phyloP scores from a whole-genome alignment of 1,140 invertebrate genomes.

The Glomeris maerens region DNA sequence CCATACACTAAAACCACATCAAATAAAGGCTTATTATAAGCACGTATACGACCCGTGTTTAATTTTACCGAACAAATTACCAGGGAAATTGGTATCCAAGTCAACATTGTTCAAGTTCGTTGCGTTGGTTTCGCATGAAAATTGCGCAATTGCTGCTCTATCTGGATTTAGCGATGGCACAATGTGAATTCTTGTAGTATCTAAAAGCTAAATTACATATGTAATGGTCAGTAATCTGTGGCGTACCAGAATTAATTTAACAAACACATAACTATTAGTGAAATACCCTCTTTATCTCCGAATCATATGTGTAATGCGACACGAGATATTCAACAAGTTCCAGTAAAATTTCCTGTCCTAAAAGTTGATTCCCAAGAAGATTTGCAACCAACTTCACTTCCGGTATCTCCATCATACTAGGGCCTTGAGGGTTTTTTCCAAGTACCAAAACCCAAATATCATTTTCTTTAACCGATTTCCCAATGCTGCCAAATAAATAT shows the following conservation, averaged over 20 bases:
- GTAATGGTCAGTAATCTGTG: no score
- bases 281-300: conserved; percentile 15
- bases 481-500: conserved; percentile 16
- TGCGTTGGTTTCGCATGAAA: conserved; percentile 29
- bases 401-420: conserved; percentile 25
- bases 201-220: conserved; percentile 32
- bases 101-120: conserved; percentile 30
- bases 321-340: conserved; percentile 33
- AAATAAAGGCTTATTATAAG: no score
- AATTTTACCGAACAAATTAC: conserved; percentile 24
- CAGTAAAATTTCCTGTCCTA: conserved; percentile 37
- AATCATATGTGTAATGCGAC: conserved; percentile 26
- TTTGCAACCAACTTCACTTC: conserved; percentile 39
- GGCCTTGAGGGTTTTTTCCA: not conserved
- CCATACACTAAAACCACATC: no score
- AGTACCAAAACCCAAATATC: conserved; percentile 20
- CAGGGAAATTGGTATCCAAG: conserved; percentile 37
- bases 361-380: conserved; percentile 42
- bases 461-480: conserved; percentile 10
- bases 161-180: conserved; percentile 41
- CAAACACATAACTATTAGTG: not conserved
- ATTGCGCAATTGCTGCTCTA: conserved; percentile 33
- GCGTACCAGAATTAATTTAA: not conserved
- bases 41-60: no score
- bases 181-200: conserved; percentile 39